phyloP scores from a whole-genome alignment of 2,113 vertebrate genomes.

The Bagarius yarrelli region DNA sequence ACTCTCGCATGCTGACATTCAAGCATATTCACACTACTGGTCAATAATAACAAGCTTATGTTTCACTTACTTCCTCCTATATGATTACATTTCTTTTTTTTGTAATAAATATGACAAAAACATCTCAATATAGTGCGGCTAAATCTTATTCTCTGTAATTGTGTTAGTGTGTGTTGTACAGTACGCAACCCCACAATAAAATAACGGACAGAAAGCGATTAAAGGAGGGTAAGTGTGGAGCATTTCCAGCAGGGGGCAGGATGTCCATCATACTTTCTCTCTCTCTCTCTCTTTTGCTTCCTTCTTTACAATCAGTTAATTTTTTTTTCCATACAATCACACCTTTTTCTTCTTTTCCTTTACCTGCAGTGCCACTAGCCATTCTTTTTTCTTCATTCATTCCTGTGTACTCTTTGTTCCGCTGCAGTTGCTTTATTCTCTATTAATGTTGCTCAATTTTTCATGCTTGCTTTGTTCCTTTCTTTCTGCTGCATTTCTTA shows the following conservation, averaged over 20 bases:
- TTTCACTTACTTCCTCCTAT: background rate
- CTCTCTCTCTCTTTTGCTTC: background rate
- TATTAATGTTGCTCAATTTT: background rate
- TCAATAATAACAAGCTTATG: background rate
- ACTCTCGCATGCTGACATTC: background rate
- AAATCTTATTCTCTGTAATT: background rate
- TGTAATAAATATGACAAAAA: background rate
- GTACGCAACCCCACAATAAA: background rate
- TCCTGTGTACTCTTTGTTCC: background rate
- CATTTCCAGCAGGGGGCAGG: background rate
- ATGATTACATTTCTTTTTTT: background rate
- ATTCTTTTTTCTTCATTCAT: background rate
- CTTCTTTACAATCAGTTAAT: background rate
- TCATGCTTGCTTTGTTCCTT: background rate
- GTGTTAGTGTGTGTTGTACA: background rate
- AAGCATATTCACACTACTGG: background rate
- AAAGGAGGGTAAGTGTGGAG: too few species aligned
- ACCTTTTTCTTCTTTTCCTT: background rate
- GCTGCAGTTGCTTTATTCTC: background rate
- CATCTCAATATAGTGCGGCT: background rate
- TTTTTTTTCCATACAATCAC: background rate
- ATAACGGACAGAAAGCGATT: background rate
- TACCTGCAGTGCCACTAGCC: background rate
- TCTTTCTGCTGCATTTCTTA: background rate
- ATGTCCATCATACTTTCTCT: background rate